A percentile compares a stretch with the other conserved stretches of the same genome.
Conservation (phyloP, 1,140 invertebrate genomes). For the Medauroidea extradentata region DNA sequence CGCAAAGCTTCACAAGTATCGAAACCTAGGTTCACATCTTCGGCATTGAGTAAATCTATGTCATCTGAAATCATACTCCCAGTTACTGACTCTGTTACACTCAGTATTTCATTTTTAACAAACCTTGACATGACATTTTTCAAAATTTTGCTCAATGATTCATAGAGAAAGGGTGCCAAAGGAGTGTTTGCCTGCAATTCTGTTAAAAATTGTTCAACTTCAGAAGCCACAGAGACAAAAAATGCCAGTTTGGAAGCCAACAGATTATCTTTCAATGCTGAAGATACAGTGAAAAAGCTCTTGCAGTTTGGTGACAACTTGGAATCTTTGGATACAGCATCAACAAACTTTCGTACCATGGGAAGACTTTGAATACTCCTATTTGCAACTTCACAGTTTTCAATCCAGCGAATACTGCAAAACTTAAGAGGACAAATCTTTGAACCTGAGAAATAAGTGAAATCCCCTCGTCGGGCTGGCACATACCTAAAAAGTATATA, state of each 20-base stretch:
- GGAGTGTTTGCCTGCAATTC: not conserved
- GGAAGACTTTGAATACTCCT: constrained; percentile 21
- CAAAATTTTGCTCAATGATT: too few species aligned
- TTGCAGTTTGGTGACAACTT: not conserved
- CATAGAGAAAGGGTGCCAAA: constrained; percentile 1
- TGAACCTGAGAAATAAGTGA: constrained; percentile 16
- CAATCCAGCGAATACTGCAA: constrained; percentile 21
- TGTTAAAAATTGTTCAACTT: constrained; percentile 1
- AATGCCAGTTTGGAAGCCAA: not conserved
- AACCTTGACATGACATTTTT: too few species aligned
- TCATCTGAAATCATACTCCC: not conserved
- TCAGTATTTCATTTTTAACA: too few species aligned
- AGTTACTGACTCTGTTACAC: too few species aligned
- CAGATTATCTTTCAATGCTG: constrained; percentile 12
- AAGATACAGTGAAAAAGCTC: constrained; percentile 9
- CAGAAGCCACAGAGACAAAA: not conserved
- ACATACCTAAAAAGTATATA: constrained; percentile 22
- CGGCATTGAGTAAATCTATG: constrained; percentile 7
- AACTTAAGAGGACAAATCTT: constrained; percentile 10
- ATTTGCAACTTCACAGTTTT: constrained; percentile 22
- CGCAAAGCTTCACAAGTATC: constrained; percentile 6
- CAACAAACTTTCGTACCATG: not conserved
- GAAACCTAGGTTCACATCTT: constrained; percentile 9
- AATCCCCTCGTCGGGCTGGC: constrained; percentile 21
- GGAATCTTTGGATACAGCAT: constrained; percentile 6